Percentiles rank a stretch among this genome's conserved stretches.
Conservation (phyloP, 2,797 vertebrate genomes). For the Aldrovandia affinis region DNA sequence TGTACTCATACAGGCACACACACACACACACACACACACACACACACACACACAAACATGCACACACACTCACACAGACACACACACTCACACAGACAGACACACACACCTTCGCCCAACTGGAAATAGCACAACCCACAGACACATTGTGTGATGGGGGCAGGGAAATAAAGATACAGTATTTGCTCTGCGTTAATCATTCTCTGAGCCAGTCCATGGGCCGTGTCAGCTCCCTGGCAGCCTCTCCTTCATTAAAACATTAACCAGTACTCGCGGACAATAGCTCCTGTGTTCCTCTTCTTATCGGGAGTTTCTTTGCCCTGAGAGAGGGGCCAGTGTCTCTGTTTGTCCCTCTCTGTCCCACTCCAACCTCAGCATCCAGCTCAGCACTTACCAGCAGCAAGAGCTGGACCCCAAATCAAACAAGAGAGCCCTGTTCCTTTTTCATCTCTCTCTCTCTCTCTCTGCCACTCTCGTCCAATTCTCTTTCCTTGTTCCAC, state of each 20-base stretch:
- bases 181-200: constrained; percentile 32
- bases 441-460: constrained; percentile 6
- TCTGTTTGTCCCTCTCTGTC: constrained; percentile 10
- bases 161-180: constrained; percentile 24
- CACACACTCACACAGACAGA: not conserved
- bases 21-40: not conserved
- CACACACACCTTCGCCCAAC: not conserved
- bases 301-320: constrained; percentile 56
- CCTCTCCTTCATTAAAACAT: constrained; percentile 80
- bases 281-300: constrained; percentile 70
- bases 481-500: not conserved
- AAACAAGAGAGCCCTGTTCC: constrained; percentile 26
- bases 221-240: constrained; percentile 69
- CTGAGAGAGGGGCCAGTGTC: constrained; percentile 22
- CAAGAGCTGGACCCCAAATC: constrained; percentile 22
- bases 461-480: not conserved
- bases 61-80: not conserved
- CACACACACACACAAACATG: not conserved
- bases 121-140: not conserved
- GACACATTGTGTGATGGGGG: constrained; percentile 9
- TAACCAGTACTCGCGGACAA: constrained; percentile 79
- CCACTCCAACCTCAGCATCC: not conserved
- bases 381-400: constrained; percentile 16
- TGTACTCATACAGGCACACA: not conserved
- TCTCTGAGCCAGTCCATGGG: not conserved